Conservation (phyloP, 2,797 vertebrate species). For the Avahi laniger region DNA sequence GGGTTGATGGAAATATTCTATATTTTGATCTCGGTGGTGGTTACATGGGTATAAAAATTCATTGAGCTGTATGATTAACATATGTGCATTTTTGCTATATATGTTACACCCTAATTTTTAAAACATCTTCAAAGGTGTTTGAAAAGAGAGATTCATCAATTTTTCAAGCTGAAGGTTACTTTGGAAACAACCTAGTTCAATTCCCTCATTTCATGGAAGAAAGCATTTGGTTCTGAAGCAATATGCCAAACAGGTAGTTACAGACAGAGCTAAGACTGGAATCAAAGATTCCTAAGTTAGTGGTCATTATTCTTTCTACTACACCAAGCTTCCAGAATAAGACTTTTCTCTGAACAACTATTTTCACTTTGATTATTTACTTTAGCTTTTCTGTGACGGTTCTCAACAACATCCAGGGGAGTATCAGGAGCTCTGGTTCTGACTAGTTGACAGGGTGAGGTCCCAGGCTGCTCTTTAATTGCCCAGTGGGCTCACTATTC, state of each 20-base stretch:
- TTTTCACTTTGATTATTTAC: constrained; percentile 61
- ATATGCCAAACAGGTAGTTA: not conserved
- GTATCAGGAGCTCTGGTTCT: not conserved
- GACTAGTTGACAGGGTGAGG: not conserved
- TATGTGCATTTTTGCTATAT: not conserved
- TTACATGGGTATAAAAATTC: constrained; percentile 4
- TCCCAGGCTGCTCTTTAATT: constrained; percentile 46
- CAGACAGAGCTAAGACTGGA: not conserved
- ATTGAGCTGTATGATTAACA: not conserved
- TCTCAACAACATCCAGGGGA: constrained; percentile 54
- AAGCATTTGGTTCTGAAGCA: not conserved
- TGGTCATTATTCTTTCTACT: not conserved
- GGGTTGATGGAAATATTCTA: not conserved
- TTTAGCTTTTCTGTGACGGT: constrained; percentile 59
- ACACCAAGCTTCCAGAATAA: not conserved
- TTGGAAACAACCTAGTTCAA: not conserved
- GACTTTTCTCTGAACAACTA: constrained; percentile 23
- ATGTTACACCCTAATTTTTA: not conserved
- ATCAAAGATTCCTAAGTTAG: not conserved
- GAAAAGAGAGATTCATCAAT: not conserved
- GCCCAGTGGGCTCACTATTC: not conserved
- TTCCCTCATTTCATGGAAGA: not conserved
- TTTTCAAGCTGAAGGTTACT: constrained; percentile 27
- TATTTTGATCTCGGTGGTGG: not conserved
- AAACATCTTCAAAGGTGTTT: constrained; percentile 10